phyloP scores from a whole-genome alignment of 2,888 invertebrate genomes.

The Dolichopus griseipennis region DNA sequence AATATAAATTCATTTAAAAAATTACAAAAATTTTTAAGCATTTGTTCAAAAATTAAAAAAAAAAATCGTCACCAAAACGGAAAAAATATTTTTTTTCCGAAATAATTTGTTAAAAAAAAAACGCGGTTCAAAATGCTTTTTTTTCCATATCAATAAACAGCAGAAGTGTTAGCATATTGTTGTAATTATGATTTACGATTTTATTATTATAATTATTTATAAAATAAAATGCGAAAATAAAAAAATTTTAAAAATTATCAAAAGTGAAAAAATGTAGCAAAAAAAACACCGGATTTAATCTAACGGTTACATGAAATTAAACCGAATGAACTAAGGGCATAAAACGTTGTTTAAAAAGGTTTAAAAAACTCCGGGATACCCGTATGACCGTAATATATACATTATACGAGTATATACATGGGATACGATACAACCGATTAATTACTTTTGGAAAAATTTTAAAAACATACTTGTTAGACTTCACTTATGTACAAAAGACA shows the following conservation, averaged over 20 bases:
- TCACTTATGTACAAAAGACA: too few species aligned
- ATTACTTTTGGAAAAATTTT: too few species aligned
- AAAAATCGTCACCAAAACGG: neutral
- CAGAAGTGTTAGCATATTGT: neutral
- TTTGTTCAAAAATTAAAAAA: neutral
- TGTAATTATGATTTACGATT: slow-evolving; percentile 6
- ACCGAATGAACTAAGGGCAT: too few species aligned
- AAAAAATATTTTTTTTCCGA: neutral
- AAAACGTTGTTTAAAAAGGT: too few species aligned
- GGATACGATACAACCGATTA: too few species aligned
- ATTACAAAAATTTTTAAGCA: neutral
- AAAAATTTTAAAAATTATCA: neutral
- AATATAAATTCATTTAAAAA: neutral
- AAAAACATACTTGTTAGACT: too few species aligned
- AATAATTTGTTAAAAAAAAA: too few species aligned
- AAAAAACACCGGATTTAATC: too few species aligned
- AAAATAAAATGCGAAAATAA: neutral
- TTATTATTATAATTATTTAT: slow-evolving; percentile 1
- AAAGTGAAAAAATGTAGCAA: neutral
- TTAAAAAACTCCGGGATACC: too few species aligned
- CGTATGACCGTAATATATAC: too few species aligned
- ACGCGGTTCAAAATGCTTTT: neutral
- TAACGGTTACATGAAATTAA: too few species aligned
- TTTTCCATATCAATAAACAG: neutral
- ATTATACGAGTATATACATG: too few species aligned